Evolutionary conservation across 2,888 invertebrate genomes (phyloP).

Genomic region (Eumerus sabulonum): DNA sequence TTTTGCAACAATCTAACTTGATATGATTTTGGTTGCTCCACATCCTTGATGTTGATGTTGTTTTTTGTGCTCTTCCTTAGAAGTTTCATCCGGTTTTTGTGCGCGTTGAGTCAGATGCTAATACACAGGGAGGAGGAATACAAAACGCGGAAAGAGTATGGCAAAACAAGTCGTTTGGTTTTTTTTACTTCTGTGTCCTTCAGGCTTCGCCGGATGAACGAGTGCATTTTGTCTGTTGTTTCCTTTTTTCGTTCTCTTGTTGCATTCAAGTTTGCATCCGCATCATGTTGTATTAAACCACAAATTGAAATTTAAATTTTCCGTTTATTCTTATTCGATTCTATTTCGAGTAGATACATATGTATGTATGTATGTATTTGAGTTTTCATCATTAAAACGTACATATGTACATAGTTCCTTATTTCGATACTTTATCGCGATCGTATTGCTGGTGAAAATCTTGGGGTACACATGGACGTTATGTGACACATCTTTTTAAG

Average conservation of each 20-base stretch:
- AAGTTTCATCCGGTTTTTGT: slow-evolving; percentile 22
- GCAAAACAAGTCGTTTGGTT: slow-evolving; percentile 50
- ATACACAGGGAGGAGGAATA: slow-evolving; percentile 23
- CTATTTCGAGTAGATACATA: no score
- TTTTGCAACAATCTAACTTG: slow-evolving; percentile 30
- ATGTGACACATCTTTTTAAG: no score
- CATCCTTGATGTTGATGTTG: background rate
- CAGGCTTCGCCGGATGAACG: slow-evolving; percentile 2
- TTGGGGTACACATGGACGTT: no score
- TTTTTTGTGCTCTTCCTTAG: slow-evolving; percentile 11
- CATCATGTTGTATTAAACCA: no score
- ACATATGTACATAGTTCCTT: no score
- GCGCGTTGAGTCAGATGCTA: slow-evolving; percentile 38
- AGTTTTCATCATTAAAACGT: no score
- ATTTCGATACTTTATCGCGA: no score
- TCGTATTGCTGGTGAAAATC: no score
- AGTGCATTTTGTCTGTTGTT: background rate
- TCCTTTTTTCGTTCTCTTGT: background rate
- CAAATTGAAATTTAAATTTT: no score
- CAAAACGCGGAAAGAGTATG: slow-evolving; percentile 25
- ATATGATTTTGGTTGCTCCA: slow-evolving; percentile 39
- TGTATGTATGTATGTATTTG: no score
- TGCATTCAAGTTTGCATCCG: no score
- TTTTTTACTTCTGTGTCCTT: background rate
- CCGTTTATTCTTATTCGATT: no score